These are phyloP conservation scores for Uloborus diversus DNA, from an alignment of 1,140 invertebrate species.

Conservation along the genomic window DNA sequence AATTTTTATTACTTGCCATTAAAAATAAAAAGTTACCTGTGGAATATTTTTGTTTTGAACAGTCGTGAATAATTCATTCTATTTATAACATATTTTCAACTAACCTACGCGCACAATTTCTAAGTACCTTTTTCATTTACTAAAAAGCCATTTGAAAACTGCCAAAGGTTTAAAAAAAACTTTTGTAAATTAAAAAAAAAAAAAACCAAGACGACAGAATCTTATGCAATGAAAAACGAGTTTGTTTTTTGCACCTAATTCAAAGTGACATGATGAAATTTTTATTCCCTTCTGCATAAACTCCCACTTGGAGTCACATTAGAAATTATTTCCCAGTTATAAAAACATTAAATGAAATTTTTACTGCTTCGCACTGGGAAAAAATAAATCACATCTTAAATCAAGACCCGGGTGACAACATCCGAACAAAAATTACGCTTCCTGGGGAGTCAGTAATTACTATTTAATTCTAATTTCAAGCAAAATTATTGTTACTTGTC, in stretches of 20 bases:
- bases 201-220: too few relatives aligned
- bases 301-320: slow-evolving; percentile 9
- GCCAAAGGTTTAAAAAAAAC: too few relatives aligned
- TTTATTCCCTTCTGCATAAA: slow-evolving; percentile 37
- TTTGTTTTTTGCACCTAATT: slow-evolving; percentile 11
- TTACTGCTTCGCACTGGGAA: background rate
- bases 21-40: too few relatives aligned
- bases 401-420: slow-evolving; percentile 34
- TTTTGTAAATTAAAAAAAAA: too few relatives aligned
- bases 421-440: slow-evolving; percentile 40
- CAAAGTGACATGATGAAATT: slow-evolving; percentile 45
- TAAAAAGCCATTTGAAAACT: too few relatives aligned
- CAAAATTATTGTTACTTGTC: slow-evolving; percentile 58
- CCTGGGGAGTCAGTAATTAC: slow-evolving; percentile 53
- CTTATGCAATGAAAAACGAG: too few relatives aligned
- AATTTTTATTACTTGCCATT: too few relatives aligned
- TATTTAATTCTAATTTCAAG: slow-evolving; percentile 57
- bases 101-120: too few relatives aligned
- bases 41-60: too few relatives aligned
- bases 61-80: too few relatives aligned
- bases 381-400: slow-evolving; percentile 39
- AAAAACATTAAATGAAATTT: background rate
- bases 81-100: too few relatives aligned
- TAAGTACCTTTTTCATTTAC: too few relatives aligned
- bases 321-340: slow-evolving; percentile 17